These are phyloP conservation scores for Tauraco hartlaubi DNA, from an alignment of 2,797 vertebrate genomes.

Conservation along the genomic window DNA sequence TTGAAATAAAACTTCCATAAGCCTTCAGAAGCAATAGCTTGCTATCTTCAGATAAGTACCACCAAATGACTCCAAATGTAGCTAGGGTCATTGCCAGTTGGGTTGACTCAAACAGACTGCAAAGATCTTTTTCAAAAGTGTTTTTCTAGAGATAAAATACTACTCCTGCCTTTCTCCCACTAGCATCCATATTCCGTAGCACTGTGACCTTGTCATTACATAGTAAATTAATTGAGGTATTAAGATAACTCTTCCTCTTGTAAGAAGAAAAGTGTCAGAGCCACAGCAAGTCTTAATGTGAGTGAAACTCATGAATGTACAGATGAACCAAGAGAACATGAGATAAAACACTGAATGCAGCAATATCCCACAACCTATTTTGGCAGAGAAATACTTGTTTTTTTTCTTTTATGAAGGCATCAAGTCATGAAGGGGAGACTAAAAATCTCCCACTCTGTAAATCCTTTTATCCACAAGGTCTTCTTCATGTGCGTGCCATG, in stretches of 20 bases:
- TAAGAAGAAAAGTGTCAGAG: neutral
- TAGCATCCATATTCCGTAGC: neutral
- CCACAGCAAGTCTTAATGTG: neutral
- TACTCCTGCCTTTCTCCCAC: neutral
- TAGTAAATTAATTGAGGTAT: neutral
- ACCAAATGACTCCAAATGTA: neutral
- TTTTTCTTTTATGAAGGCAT: constrained; percentile 15
- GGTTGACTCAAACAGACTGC: neutral
- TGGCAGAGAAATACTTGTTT: neutral
- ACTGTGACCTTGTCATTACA: neutral
- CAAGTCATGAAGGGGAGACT: neutral
- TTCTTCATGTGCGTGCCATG: neutral
- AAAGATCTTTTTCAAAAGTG: neutral
- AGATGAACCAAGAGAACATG: neutral
- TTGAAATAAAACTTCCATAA: neutral
- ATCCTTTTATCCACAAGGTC: constrained; percentile 17
- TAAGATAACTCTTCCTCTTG: neutral
- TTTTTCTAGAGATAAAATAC: neutral
- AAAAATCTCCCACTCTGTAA: constrained; percentile 2
- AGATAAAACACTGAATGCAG: neutral
- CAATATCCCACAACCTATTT: neutral
- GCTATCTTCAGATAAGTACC: neutral
- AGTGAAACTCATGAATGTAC: neutral
- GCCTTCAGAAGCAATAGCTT: neutral
- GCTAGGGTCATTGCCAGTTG: neutral